These are phyloP conservation scores for Clanis bilineata DNA, from an alignment of 2,888 invertebrate species.

Conservation along the genomic window DNA sequence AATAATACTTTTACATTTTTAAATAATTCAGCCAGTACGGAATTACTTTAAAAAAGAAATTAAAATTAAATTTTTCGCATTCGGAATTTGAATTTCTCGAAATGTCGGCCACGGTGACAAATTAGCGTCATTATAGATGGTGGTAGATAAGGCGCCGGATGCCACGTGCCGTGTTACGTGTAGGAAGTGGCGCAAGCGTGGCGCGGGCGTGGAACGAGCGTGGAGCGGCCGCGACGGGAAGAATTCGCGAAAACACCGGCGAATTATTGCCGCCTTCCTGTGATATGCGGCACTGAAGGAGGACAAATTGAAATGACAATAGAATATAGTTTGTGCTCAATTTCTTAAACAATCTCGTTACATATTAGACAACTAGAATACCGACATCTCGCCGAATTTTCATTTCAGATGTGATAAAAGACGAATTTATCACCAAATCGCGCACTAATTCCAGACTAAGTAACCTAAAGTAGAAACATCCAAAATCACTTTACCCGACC, in stretches of 20 bases:
- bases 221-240: conserved; percentile 50
- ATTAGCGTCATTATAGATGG: conserved; percentile 13
- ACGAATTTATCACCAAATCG: no score
- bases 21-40: not conserved
- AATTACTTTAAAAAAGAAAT: not conserved
- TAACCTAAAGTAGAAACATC: no score
- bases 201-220: conserved; percentile 29
- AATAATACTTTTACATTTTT: no score
- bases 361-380: no score
- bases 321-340: not conserved
- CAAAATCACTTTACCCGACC: no score
- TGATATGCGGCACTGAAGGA: conserved; percentile 52
- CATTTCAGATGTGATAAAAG: no score
- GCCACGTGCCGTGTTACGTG: conserved; percentile 7
- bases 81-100: conserved; percentile 1
- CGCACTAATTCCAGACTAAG: no score
- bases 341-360: no score
- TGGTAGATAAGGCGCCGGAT: conserved; percentile 12
- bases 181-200: conserved; percentile 1
- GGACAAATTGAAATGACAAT: conserved; percentile 20
- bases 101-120: conserved; percentile 11
- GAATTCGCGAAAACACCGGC: conserved; percentile 75
- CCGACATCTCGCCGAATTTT: no score
- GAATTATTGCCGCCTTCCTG: conserved; percentile 69
- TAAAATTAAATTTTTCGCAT: not conserved